A percentile compares a stretch with the other conserved stretches of the same genome.
Conservation (phyloP, 2,797 vertebrate genomes). For the Leptatherina wallacei region DNA sequence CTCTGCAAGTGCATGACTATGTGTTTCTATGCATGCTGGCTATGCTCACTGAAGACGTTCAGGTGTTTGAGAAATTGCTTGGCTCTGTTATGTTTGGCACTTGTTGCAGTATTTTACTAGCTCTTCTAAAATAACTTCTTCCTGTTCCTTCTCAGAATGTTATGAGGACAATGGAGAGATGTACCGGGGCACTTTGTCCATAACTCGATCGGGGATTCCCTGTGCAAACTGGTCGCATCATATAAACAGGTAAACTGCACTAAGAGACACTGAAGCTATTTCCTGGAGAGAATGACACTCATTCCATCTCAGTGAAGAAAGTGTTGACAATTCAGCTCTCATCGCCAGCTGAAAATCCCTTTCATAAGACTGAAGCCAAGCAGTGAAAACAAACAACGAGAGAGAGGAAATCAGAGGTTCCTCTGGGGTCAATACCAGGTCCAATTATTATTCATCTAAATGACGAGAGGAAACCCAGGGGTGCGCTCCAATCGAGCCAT, state of each 20-base stretch:
- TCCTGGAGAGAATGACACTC: conserved; percentile 44
- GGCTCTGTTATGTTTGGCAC: conserved; percentile 14
- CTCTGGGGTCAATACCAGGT: conserved; percentile 64
- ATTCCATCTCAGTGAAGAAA: conserved; percentile 48
- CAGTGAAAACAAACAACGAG: conserved; percentile 76
- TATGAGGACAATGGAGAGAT: conserved; percentile 90
- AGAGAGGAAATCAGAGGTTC: conserved; percentile 69
- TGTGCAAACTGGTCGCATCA: conserved; percentile 93
- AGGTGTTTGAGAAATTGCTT: conserved; percentile 41
- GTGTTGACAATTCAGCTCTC: conserved; percentile 61
- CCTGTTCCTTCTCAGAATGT: conserved; percentile 85
- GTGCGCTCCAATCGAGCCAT: conserved; percentile 62
- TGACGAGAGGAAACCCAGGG: conserved; percentile 71
- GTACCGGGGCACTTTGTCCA: conserved; percentile 91
- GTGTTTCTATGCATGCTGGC: neutral
- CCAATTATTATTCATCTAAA: conserved; percentile 78
- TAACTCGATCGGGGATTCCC: conserved; percentile 91
- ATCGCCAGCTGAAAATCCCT: conserved; percentile 64
- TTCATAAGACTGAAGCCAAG: conserved; percentile 66
- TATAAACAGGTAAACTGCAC: conserved; percentile 79
- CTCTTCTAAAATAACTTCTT: conserved; percentile 44
- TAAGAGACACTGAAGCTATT: conserved; percentile 29
- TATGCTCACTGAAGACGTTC: conserved; percentile 17
- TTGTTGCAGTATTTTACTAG: conserved; percentile 16
- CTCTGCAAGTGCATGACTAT: conserved; percentile 19